Conservation (phyloP, 1,140 invertebrate species). For the Aphelinus certus region DNA sequence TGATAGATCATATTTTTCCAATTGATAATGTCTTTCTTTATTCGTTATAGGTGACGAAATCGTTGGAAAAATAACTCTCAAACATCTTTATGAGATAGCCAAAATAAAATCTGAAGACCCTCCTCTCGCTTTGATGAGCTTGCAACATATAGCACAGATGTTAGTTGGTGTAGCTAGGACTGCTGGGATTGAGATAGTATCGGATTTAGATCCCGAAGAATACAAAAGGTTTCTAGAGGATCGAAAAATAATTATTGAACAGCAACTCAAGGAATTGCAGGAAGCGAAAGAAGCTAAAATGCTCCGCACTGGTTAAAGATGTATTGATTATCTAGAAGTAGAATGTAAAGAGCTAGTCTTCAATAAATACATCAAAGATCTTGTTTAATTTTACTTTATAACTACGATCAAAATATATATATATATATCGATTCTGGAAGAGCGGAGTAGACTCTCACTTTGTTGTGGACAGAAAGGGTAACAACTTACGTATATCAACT, state of each 20-base stretch:
- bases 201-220: conserved; percentile 81
- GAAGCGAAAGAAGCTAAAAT: conserved; percentile 93
- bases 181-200: conserved; percentile 89
- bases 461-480: too few species aligned
- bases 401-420: not conserved
- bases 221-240: conserved; percentile 87
- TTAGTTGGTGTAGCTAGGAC: conserved; percentile 80
- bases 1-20: too few species aligned
- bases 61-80: conserved; percentile 90
- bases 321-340: conserved; percentile 27
- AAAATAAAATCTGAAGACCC: conserved; percentile 92
- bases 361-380: conserved; percentile 20
- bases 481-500: too few species aligned
- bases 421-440: too few species aligned
- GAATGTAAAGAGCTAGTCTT: conserved; percentile 30
- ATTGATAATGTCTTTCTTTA: too few species aligned
- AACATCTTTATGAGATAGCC: conserved; percentile 99
- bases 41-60: conserved; percentile 76
- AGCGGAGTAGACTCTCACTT: too few species aligned
- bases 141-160: conserved; percentile 84
- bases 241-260: conserved; percentile 75
- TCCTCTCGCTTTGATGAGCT: conserved; percentile 69
- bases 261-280: conserved; percentile 82
- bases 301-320: conserved; percentile 76
- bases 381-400: not conserved